Evolutionary conservation across 2,888 invertebrate species (phyloP).

Genomic region (Leucophenga maculata): DNA sequence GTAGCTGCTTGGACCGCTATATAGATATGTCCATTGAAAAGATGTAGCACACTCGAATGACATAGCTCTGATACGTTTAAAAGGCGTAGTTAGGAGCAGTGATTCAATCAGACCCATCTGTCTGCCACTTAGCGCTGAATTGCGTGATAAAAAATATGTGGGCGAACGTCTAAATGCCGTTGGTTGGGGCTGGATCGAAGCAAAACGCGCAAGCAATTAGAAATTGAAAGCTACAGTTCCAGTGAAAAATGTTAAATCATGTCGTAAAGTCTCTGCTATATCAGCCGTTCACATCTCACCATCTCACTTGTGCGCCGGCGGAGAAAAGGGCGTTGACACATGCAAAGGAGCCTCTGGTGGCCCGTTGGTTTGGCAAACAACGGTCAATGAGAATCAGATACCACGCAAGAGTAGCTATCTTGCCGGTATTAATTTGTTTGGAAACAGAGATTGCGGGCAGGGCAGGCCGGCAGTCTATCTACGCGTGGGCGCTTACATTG

Average conservation of each 20-base stretch:
- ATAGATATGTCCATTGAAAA: no score
- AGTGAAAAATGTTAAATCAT: neutral
- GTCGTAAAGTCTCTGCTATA: neutral
- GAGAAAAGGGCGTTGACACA: neutral
- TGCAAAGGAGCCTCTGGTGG: conserved; percentile 9
- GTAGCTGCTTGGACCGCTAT: no score
- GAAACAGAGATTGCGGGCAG: neutral
- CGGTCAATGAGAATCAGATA: no score
- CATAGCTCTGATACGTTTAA: neutral
- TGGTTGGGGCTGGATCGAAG: conserved; percentile 4
- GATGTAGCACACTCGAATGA: neutral
- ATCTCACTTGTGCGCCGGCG: conserved; percentile 5
- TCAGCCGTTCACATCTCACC: no score
- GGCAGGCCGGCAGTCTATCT: neutral
- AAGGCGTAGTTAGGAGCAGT: neutral
- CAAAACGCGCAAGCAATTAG: neutral
- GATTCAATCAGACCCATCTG: neutral
- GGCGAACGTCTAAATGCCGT: neutral
- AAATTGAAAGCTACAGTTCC: neutral
- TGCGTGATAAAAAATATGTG: neutral
- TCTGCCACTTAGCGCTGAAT: neutral
- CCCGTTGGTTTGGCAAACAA: neutral
- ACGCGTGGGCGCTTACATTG: conserved; percentile 1
- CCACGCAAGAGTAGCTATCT: neutral
- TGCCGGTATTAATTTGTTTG: neutral